Percentiles rank a stretch among this genome's conserved stretches.
phyloP scores from a whole-genome alignment of 2,888 invertebrate species.

The Herminia tarsipennalis region DNA sequence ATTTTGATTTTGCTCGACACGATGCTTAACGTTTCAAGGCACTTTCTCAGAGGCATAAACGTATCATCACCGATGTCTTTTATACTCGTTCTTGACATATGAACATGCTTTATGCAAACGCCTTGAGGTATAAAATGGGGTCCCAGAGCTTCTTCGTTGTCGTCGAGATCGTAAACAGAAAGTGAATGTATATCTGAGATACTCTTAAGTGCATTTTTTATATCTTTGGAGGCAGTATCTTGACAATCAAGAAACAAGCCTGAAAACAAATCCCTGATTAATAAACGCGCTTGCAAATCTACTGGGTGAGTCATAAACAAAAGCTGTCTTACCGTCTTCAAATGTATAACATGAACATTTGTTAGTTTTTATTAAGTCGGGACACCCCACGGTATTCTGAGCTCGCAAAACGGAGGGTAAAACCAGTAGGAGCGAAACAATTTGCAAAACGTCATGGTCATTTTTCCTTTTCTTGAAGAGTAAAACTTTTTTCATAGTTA shows the following conservation, averaged over 20 bases:
- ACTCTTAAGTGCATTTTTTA: constrained; percentile 90
- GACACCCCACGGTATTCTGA: constrained; percentile 87
- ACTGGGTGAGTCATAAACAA: constrained; percentile 26
- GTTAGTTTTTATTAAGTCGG: constrained; percentile 89
- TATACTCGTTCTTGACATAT: constrained; percentile 91
- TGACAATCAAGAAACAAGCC: constrained; percentile 95
- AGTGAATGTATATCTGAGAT: constrained; percentile 91
- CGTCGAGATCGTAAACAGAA: constrained; percentile 94
- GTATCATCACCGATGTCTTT: constrained; percentile 89
- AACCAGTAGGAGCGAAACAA: constrained; percentile 76
- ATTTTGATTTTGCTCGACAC: constrained; percentile 90
- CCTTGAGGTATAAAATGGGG: constrained; percentile 91
- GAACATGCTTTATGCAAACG: constrained; percentile 90
- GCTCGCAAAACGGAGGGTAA: constrained; percentile 78
- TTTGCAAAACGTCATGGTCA: constrained; percentile 71
- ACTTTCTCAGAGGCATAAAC: constrained; percentile 89
- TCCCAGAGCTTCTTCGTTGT: constrained; percentile 91
- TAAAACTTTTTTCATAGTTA: constrained; percentile 80
- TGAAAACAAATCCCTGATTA: constrained; percentile 62
- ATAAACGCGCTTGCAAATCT: constrained; percentile 22
- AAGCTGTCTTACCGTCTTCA: constrained; percentile 89
- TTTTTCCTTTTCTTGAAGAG: constrained; percentile 69
- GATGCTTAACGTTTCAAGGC: constrained; percentile 92
- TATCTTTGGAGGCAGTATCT: constrained; percentile 90
- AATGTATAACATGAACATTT: constrained; percentile 96